These are phyloP conservation scores for Sycophila sp. DNA, from an alignment of 1,140 invertebrate species.

Conservation along the genomic window DNA sequence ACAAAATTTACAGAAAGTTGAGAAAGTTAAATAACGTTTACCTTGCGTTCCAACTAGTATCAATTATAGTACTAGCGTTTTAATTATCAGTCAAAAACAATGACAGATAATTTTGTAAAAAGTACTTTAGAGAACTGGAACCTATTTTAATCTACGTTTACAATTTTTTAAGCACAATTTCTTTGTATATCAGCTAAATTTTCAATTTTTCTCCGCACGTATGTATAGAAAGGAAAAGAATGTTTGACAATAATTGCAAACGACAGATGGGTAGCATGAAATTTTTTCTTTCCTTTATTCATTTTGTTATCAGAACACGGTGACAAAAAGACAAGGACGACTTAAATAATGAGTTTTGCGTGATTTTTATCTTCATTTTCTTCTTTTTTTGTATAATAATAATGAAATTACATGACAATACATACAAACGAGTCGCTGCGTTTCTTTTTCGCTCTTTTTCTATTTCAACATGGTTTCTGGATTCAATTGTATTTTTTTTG, in stretches of 20 bases:
- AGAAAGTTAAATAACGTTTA: too few relatives aligned
- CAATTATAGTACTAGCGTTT: too few relatives aligned
- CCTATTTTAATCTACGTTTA: too few relatives aligned
- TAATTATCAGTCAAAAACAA: too few relatives aligned
- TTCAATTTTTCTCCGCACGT: too few relatives aligned
- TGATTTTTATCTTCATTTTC: constrained; percentile 14
- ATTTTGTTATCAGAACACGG: constrained; percentile 31
- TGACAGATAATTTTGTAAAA: too few relatives aligned
- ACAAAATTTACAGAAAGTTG: too few relatives aligned
- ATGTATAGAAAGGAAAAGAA: not conserved
- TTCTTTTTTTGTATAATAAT: constrained; percentile 22
- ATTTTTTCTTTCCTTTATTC: constrained; percentile 34
- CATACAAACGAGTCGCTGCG: constrained; percentile 28
- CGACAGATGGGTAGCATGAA: constrained; percentile 24
- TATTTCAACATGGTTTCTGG: not conserved
- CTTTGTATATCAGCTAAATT: too few relatives aligned
- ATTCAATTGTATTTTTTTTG: not conserved
- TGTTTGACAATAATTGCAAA: not conserved
- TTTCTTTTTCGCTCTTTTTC: not conserved
- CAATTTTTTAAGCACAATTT: too few relatives aligned
- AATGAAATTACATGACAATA: constrained; percentile 34
- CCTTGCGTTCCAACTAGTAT: too few relatives aligned
- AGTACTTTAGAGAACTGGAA: too few relatives aligned
- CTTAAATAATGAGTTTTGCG: constrained; percentile 31
- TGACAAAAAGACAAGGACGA: constrained; percentile 36